Evolutionary conservation across 2,888 invertebrate species (phyloP), one percentile per base, ranked within the genome.

Genomic region (Nomada ferruginata): DNA sequence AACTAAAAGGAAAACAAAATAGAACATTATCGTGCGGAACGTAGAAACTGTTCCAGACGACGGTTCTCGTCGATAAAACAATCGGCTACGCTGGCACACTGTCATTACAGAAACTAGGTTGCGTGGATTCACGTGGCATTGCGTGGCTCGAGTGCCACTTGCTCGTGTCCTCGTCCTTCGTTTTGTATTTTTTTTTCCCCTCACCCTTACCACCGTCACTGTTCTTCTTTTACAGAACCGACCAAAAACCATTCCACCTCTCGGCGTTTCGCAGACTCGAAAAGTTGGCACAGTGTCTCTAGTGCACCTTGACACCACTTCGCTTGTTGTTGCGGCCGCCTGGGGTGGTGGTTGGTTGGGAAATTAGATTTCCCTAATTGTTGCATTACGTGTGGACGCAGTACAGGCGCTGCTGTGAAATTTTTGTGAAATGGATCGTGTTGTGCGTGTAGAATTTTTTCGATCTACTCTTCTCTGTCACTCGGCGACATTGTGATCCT

Each of bases 341-440:
- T n/a, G 42, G 50, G 57, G 36, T 52, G 59, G 13, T 36, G 59
- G 29, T n/a, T 52, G 20, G 61, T n/a, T 52, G 20, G 61, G 42
- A 79, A 79, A 79, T 79, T 79, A 79, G 71, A 55, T 78, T 36
- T 78, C 50, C 23, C 55, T 78, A 79, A 79, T 79, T 79, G 78
- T 77, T 79, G 61, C 79, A 23, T 61, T 66, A 50, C 60, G 13
- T 10, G 44, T 13, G 9, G 11, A 13, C 47, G 47, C 44, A 20
- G 11, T 47, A 23, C 52, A 15, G 18, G 50, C 13, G 20, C 29
- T 13, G 20, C 11, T 5, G 10, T 20, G 29, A 36, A 52, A 64
- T 57, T 70, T 61, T 44, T 11, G 9, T n/a, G 11, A 47, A 71
- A 50, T 52, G 4, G 47, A 36, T 26, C 20, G 53, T 20, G 9